These are phyloP conservation scores for Eubasilissa splendida DNA, from an alignment of 2,888 invertebrate genomes.

Conservation along the genomic window DNA sequence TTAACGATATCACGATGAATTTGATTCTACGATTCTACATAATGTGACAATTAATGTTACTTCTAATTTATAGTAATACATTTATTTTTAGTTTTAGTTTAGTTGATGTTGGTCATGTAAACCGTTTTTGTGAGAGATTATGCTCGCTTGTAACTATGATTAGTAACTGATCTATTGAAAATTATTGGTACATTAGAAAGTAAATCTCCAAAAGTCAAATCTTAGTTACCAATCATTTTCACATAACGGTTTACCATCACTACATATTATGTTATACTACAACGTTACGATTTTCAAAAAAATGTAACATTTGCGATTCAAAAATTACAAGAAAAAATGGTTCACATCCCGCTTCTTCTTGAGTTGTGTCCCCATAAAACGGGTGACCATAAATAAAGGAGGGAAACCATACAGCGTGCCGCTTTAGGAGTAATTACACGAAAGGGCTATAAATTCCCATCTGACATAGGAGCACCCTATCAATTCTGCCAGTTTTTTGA, in stretches of 20 bases:
- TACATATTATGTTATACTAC: no score
- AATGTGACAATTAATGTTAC: neutral
- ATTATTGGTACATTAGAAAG: no score
- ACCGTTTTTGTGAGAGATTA: no score
- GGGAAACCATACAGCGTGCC: conserved; percentile 50
- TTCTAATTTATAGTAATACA: neutral
- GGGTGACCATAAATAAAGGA: conserved; percentile 49
- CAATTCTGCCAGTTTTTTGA: conserved; percentile 40
- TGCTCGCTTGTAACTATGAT: no score
- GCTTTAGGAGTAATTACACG: conserved; percentile 54
- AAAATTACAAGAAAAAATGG: neutral
- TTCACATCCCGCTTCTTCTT: neutral
- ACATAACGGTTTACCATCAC: no score
- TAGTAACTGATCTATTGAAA: no score
- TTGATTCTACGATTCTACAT: no score
- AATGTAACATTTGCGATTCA: neutral
- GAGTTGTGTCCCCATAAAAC: conserved; percentile 1
- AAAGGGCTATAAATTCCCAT: conserved; percentile 52
- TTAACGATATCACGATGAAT: no score
- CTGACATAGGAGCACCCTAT: conserved; percentile 42
- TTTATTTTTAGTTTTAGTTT: neutral
- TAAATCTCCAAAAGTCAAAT: no score
- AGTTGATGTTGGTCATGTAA: no score
- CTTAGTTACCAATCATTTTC: no score
- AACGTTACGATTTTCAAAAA: no score